Evolutionary conservation across 2,797 vertebrate species (phyloP).

Genomic region (Melanotaenia boesemani): DNA sequence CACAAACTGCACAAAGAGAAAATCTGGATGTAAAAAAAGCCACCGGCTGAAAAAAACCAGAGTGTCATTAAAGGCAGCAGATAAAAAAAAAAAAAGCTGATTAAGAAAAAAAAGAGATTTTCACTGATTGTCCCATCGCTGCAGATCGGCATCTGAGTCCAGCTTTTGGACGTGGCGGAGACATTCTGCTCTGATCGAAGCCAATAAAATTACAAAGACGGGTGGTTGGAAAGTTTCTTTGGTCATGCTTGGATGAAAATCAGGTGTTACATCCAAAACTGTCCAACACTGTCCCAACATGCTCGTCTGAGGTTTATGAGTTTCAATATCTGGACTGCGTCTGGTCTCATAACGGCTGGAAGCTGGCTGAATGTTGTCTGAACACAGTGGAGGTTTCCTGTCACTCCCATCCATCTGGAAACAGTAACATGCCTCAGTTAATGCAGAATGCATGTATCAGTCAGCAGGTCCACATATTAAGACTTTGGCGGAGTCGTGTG

Average conservation of each 20-base stretch:
- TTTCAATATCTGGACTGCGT: conserved; percentile 5
- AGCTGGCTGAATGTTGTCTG: neutral
- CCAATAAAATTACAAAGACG: conserved; percentile 28
- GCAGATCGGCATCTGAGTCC: neutral
- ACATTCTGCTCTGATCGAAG: neutral
- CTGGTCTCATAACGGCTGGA: neutral
- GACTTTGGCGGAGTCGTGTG: neutral
- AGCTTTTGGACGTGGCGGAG: neutral
- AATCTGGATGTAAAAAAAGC: too few relatives aligned
- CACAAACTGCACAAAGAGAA: too few relatives aligned
- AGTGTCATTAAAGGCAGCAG: neutral
- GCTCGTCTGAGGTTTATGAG: conserved; percentile 10
- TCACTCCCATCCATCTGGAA: conserved; percentile 10
- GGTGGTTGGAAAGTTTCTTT: conserved; percentile 1
- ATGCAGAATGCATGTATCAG: neutral
- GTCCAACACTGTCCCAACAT: neutral
- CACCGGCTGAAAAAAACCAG: too few relatives aligned
- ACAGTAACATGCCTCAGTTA: neutral
- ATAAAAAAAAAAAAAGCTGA: neutral
- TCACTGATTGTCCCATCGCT: too few relatives aligned
- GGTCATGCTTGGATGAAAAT: conserved; percentile 21
- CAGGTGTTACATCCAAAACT: conserved; percentile 18
- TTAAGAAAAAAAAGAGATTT: neutral
- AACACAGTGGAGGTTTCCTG: neutral
- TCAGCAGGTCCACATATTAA: neutral